Evolutionary conservation across 2,888 invertebrate species (phyloP).

Genomic region (Cantharis nigra): DNA sequence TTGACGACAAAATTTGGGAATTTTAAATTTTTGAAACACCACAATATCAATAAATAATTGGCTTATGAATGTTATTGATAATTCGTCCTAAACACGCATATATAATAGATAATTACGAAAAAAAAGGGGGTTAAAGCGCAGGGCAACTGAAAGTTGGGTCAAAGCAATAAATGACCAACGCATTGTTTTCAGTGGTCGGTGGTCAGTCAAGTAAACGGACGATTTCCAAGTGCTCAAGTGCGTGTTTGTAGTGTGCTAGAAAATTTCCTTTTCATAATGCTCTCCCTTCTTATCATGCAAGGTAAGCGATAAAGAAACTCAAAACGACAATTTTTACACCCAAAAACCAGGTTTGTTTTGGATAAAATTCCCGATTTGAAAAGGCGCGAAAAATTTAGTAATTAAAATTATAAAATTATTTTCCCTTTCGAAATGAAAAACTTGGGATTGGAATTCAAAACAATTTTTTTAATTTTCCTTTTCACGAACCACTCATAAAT

Average conservation of each 20-base stretch:
- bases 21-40: neutral
- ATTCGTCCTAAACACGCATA: slow-evolving; percentile 11
- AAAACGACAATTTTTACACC: neutral
- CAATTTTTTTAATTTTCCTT: neutral
- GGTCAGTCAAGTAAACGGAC: slow-evolving; percentile 13
- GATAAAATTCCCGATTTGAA: neutral
- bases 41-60: neutral
- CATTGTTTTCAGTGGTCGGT: slow-evolving; percentile 9
- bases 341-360: neutral
- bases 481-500: neutral
- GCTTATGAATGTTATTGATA: slow-evolving; percentile 10
- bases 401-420: neutral
- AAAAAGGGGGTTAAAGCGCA: slow-evolving; percentile 28
- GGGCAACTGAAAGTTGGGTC: slow-evolving; percentile 28
- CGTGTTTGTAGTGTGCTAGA: neutral
- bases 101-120: slow-evolving; percentile 12
- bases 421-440: neutral
- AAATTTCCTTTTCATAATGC: neutral
- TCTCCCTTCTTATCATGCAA: neutral
- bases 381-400: neutral
- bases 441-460: neutral
- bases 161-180: slow-evolving; percentile 11
- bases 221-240: neutral
- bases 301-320: neutral
- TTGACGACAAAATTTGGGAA: neutral